Base-by-base conservation (phyloP, 1,140 invertebrate genomes). In the Pseudomyrmex flavicornis region DNA sequence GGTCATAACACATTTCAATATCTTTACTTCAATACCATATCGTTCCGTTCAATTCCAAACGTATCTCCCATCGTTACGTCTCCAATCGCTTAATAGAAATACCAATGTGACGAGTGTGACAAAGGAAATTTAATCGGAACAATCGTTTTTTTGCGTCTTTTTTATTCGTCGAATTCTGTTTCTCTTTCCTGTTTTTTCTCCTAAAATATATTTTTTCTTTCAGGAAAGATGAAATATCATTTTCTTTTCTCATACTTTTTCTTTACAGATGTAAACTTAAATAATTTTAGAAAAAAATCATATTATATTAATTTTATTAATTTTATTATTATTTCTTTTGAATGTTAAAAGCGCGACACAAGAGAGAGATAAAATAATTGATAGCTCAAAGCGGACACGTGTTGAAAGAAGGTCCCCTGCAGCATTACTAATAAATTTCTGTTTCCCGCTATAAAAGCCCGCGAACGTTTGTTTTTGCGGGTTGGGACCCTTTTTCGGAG, bases 1-100 rank as follows among this genome's bases (percentile, higher is more conserved):
- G 54, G 54, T 61, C 76, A 35, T 80, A 59, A 72, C 66, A 72
- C 66, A 72, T 80, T 80, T 80, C 66, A 59, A 80, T 72, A 72
- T 80, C 76, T 69, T 77, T 50, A 72, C 44, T 20, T 59, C 20
- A 50, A 50, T 35, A 22, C 54, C 44, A 35, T 7, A 35, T 35
- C 44, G 54, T 17, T 15, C 17, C 66, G 22, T 58, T 48, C 20
- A 48, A 17, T 72, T 50, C 66, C 66, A 15, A 26, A 17, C 52
- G 66, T 59, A 72, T 72, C 54, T 72, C 35, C 26, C 74, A 65
- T 65, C 61, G 46, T 76, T 76, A 44, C 61, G 61, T 65, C 26
- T 66, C 66, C 44, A 35, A 35, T 26, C 15, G 66, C 44, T 15
- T 13, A 46, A 80, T 50, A 69, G 63, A 79, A 69, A 69, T 77